Base-by-base conservation (phyloP, 2,888 invertebrate species). In the Drosophila putrida region DNA sequence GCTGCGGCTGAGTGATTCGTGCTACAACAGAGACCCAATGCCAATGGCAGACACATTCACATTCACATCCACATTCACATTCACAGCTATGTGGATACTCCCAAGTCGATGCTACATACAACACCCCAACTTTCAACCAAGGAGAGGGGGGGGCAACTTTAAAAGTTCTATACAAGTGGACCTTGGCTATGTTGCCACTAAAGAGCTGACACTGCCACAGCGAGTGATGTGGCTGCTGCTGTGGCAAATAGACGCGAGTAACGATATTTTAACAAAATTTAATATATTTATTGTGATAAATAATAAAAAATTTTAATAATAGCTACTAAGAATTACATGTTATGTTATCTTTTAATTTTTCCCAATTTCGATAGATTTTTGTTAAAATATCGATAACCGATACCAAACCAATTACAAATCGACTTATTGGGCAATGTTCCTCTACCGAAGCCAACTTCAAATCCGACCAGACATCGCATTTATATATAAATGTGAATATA, bases 1-100 rank as follows among this genome's bases (percentile, higher is more conserved):
- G 80, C 80, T 80, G 75, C 75, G 81, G 78, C 82, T 85, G 87
- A 87, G 70, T 86, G 86, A 86, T 86, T 85, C 82, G 77, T 79
- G 71, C 65, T 66, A 65, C 33, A 13, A 11, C 25, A 27, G 39
- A 20, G 20, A 49, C 57, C 61, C 71, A 61, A 62, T 75, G 71
- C 71, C 75, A 69, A 72, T 72, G 66, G 66, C 72, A 62, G 72
- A 50, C 55, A 20, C 20, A 20, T 20, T 20, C 20, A 20, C 20
- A 20, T 20, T 20, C 20, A 20, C 20, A 20, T 20, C 20, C 20
- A 20, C 20, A 20, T 20, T 20, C 20, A 20, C 20, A 53, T 43
- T 6, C 15, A 5, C 43, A 35, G 35, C 9, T 54, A 44, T 38
- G 35, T 20, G 49, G 49, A 20, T 15, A 35, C 4, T n/a, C 47